Evolutionary conservation across 2,888 invertebrate species (phyloP).

Genomic region (Oscheius myriophilus): DNA sequence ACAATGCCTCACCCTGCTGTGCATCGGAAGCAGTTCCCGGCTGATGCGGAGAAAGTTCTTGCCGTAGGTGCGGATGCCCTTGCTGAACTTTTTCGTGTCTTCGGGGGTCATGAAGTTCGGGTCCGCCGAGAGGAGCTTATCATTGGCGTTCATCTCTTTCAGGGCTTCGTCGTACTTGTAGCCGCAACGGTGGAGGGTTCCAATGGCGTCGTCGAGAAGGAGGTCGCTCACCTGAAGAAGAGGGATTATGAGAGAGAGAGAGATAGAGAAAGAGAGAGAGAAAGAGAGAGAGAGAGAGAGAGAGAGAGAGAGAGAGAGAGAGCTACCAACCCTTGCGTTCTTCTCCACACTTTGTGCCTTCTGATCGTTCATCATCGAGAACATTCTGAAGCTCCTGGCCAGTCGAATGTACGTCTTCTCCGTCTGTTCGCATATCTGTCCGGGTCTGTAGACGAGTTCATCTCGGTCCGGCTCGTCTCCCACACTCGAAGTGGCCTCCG

Average conservation of each 20-base stretch:
- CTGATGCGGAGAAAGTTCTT: constrained; percentile 98
- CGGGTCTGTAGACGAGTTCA: constrained; percentile 64
- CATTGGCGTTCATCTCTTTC: constrained; percentile 74
- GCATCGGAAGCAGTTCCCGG: constrained; percentile 93
- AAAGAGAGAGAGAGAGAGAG: constrained; percentile 12
- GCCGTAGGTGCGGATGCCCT: constrained; percentile 95
- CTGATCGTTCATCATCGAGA: constrained; percentile 48
- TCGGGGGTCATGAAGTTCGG: constrained; percentile 62
- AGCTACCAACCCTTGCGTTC: constrained; percentile 47
- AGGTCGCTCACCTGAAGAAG: constrained; percentile 57
- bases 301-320: too few relatives aligned
- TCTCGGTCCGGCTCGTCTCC: constrained; percentile 67
- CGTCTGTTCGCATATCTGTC: constrained; percentile 48
- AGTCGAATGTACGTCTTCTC: constrained; percentile 58
- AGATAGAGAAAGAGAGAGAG: constrained; percentile 17
- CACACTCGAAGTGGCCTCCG: constrained; percentile 45
- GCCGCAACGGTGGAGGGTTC: constrained; percentile 85
- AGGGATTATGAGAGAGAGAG: constrained; percentile 1
- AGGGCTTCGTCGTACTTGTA: constrained; percentile 96
- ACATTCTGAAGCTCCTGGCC: constrained; percentile 55
- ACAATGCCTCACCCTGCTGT: constrained; percentile 80
- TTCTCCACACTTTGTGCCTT: constrained; percentile 59
- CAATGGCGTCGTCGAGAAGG: constrained; percentile 63
- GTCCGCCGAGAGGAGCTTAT: constrained; percentile 56
- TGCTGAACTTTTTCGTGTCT: constrained; percentile 80